Base-by-base conservation (phyloP, 2,113 vertebrate species). In the Cavia porcellus region DNA sequence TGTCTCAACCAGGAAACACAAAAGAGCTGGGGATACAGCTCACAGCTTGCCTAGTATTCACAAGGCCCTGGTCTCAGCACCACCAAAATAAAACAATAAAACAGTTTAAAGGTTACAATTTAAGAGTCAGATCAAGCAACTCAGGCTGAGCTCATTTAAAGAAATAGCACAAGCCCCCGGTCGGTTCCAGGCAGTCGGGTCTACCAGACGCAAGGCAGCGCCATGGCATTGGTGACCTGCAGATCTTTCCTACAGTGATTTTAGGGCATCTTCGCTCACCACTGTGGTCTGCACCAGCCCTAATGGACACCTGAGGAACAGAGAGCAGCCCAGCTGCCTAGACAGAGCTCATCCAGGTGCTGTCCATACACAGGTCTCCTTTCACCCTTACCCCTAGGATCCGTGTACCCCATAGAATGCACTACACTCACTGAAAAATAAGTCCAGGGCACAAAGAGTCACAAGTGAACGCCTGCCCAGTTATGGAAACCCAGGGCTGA, bases 401-500 rank as follows among this genome's bases (percentile, higher is more conserved):
- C 75, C 66, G 42, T 47, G 50, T 19, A 72, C 75, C 61, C 45
- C 25, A 84, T 10, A 45, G 38, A 97, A 87, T 55, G 4, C 5
- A 81, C 57, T 80, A 90, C 22, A 59, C 77, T 17, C 92, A 90
- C 35, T 87, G 38, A 98, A 96, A 94, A 96, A 13, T 35, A 72
- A 84, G 15, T 75, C 87, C 19, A 45, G 10, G 42, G 45, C 38
- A 81, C 57, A 81, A 89, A 96, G 92, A 84, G 74, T 12, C 30
- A 47, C 22, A 62, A 55, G 62, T 24, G 38, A 96, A 70, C 79
- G 92, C 42, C 75, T 90, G 42, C 70, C 9, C 47, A 38, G 64
- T 93, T 64, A 66, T 22, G 72, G 72, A 52, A 77, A 87, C 4
- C 24, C 9, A 52, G 15, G 15, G 11, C 87, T 50, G 59, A 80